These are phyloP conservation scores for Sinocyclocheilus rhinocerous DNA, from an alignment of 2,113 vertebrate species.

Conservation along the genomic window DNA sequence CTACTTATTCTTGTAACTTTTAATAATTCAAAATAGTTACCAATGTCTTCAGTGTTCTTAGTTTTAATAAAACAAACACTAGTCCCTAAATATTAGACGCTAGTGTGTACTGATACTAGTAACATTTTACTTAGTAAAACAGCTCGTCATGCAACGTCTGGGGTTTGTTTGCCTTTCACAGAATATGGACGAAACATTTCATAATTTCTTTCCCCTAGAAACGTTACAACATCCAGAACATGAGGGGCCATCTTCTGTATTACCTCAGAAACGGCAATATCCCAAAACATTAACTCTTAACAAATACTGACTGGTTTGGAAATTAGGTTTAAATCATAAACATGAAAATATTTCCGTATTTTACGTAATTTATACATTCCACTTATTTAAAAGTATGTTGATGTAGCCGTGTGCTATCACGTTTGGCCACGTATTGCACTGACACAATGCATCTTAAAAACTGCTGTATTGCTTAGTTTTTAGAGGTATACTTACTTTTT, in stretches of 20 bases:
- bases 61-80: background rate
- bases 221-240: background rate
- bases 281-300: background rate
- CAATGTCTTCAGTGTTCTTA: background rate
- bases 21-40: background rate
- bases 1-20: background rate
- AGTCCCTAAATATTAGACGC: background rate
- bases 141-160: background rate
- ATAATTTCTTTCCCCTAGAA: background rate
- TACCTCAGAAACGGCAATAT: background rate
- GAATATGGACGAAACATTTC: background rate
- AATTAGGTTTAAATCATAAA: background rate
- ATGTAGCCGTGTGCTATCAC: slow-evolving; percentile 8
- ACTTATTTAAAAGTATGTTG: background rate
- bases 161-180: background rate
- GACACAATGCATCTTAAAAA: background rate
- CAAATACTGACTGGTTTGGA: background rate
- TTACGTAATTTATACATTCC: background rate
- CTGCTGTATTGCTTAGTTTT: background rate
- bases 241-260: background rate
- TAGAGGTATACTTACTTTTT: slow-evolving; percentile 12
- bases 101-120: background rate
- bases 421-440: slow-evolving; percentile 45
- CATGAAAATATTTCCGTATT: background rate
- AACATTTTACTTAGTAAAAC: background rate